These are phyloP conservation scores for Dinocampus coccinellae DNA, from an alignment of 2,888 invertebrate genomes.

Conservation along the genomic window DNA sequence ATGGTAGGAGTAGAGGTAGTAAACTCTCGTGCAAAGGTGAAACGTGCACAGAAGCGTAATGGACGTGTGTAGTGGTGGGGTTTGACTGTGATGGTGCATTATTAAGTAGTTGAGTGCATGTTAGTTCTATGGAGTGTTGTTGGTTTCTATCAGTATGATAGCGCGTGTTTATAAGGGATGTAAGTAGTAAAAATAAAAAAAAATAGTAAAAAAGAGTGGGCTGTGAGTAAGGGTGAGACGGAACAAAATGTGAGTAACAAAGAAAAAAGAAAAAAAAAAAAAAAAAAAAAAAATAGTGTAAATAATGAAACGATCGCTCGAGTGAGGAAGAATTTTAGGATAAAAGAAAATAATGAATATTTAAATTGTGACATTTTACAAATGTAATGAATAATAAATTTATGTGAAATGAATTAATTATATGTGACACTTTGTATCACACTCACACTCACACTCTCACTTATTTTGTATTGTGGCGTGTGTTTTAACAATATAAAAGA, in stretches of 20 bases:
- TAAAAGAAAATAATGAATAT: constrained; percentile 43
- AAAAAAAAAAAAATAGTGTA: too few relatives aligned
- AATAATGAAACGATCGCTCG: too few relatives aligned
- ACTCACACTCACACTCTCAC: too few relatives aligned
- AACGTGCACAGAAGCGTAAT: constrained; percentile 59
- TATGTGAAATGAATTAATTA: constrained; percentile 31
- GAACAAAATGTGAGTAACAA: too few relatives aligned
- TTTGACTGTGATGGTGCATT: constrained; percentile 60
- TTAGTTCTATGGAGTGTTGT: constrained; percentile 61
- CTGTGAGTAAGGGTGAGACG: too few relatives aligned
- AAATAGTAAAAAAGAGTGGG: neutral
- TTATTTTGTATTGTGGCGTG: too few relatives aligned
- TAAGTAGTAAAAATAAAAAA: neutral
- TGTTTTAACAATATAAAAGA: too few relatives aligned
- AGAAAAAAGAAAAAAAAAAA: too few relatives aligned
- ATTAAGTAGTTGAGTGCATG: constrained; percentile 65
- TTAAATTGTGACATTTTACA: too few relatives aligned
- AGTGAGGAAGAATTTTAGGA: neutral
- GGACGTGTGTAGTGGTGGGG: constrained; percentile 60
- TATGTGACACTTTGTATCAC: too few relatives aligned
- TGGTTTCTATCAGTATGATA: constrained; percentile 55
- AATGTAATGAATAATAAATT: too few relatives aligned
- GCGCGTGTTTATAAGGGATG: constrained; percentile 21
- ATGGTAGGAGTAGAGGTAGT: too few relatives aligned
- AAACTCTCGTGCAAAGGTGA: constrained; percentile 38